These are phyloP conservation scores for Willowsia nigromaculata DNA, from an alignment of 2,888 invertebrate species.

Conservation along the genomic window DNA sequence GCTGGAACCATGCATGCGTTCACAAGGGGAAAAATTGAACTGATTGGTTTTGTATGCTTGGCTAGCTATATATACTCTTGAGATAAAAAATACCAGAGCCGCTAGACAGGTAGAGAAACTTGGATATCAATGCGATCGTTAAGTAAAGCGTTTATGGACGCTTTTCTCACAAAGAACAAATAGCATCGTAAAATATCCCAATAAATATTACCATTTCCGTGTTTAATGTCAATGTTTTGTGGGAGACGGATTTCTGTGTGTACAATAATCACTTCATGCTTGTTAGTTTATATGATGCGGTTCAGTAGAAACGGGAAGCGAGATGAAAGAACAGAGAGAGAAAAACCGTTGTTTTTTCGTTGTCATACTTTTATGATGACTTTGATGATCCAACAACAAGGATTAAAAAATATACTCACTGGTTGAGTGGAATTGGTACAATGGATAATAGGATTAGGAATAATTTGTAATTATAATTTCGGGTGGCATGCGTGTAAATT, in stretches of 20 bases:
- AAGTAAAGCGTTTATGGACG: not conserved
- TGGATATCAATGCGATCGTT: not conserved
- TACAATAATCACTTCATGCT: not conserved
- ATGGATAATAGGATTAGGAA: no score
- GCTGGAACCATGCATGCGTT: not conserved
- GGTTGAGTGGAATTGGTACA: no score
- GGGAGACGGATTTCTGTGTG: not conserved
- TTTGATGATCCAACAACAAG: no score
- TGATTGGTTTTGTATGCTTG: no score
- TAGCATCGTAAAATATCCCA: not conserved
- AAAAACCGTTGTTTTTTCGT: not conserved
- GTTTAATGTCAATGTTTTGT: slow-evolving; percentile 33
- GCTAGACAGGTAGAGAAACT: no score
- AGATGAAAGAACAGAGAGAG: not conserved
- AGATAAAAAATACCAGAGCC: no score
- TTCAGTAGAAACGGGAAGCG: no score
- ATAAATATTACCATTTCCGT: slow-evolving; percentile 41
- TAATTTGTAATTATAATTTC: no score
- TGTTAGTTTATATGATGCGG: no score
- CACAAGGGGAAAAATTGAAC: not conserved
- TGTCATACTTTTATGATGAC: not conserved
- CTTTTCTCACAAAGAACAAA: not conserved
- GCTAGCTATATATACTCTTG: no score
- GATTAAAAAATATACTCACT: not conserved
- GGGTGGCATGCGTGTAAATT: no score